Conservation (phyloP, 2,797 vertebrate species). For the Channallabes apus region DNA sequence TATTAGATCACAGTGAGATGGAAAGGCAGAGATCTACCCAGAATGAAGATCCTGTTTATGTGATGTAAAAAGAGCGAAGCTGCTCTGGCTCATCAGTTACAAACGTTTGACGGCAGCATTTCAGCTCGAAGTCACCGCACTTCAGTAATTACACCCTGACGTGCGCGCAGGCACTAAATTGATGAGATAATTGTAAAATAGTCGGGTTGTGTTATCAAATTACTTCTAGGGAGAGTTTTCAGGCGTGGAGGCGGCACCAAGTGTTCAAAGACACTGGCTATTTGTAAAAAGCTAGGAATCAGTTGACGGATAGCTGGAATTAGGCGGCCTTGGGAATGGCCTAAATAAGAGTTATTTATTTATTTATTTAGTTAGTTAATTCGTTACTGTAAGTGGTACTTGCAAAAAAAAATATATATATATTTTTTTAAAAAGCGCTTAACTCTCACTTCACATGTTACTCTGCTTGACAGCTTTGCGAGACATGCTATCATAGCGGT, state of each 20-base stretch:
- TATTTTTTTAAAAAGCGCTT: neutral
- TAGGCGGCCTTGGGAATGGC: constrained; percentile 35
- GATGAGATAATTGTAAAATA: constrained; percentile 74
- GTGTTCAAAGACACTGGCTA: constrained; percentile 61
- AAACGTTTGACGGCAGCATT: constrained; percentile 43
- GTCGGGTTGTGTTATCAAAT: constrained; percentile 69
- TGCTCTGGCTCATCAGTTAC: constrained; percentile 46
- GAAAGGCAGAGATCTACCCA: neutral
- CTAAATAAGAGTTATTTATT: constrained; percentile 14
- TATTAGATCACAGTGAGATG: constrained; percentile 47
- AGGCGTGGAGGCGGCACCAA: constrained; percentile 61
- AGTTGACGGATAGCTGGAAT: constrained; percentile 63
- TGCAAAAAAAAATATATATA: neutral
- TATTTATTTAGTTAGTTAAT: constrained; percentile 28
- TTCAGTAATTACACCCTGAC: constrained; percentile 70
- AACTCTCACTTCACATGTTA: neutral
- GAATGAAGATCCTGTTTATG: constrained; percentile 53
- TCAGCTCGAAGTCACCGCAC: constrained; percentile 54
- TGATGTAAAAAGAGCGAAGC: constrained; percentile 49
- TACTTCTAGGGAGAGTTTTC: constrained; percentile 61
- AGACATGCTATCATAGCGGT: neutral
- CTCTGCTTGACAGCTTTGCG: neutral
- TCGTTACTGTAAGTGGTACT: constrained; percentile 11
- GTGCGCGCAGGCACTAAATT: constrained; percentile 70
- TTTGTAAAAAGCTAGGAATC: constrained; percentile 63